These are phyloP conservation scores for Nemoura dubitans DNA, from an alignment of 2,888 invertebrate genomes.

Conservation along the genomic window DNA sequence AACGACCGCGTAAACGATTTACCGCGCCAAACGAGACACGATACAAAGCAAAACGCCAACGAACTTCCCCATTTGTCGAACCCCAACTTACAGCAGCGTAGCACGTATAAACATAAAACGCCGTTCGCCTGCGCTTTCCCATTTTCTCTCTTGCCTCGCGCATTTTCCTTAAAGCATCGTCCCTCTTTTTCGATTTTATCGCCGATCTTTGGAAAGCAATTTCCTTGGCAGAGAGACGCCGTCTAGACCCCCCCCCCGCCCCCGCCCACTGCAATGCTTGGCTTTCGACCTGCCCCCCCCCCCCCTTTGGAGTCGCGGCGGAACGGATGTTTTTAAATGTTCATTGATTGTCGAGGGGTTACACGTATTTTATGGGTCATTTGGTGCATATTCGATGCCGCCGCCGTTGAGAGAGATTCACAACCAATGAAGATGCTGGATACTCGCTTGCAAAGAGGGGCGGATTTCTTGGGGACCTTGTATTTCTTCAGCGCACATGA, in stretches of 20 bases:
- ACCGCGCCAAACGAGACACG: background rate
- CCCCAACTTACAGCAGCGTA: background rate
- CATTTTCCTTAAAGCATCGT: slow-evolving; percentile 8
- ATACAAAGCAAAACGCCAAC: background rate
- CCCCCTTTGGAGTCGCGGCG: too few species aligned
- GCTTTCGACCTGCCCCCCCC: too few species aligned
- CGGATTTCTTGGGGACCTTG: background rate
- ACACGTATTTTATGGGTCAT: slow-evolving; percentile 41
- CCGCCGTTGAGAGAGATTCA: background rate
- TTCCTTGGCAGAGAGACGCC: slow-evolving; percentile 19
- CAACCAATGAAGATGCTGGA: background rate
- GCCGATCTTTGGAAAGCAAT: slow-evolving; percentile 37
- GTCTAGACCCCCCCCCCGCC: slow-evolving; percentile 41
- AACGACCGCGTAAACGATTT: background rate
- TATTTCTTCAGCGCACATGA: too few species aligned
- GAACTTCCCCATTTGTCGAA: slow-evolving; percentile 4
- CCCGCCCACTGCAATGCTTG: background rate
- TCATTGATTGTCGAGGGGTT: slow-evolving; percentile 40
- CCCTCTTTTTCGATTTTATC: slow-evolving; percentile 37
- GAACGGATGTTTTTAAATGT: slow-evolving; percentile 43
- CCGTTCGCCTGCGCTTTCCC: background rate
- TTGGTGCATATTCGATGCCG: slow-evolving; percentile 1
- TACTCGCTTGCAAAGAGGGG: too few species aligned
- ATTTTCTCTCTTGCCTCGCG: background rate
- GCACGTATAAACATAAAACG: background rate